Evolutionary conservation across 2,797 vertebrate genomes (phyloP), one percentile per base, ranked within the genome.

Genomic region (Schizothorax lantsangensis): DNA sequence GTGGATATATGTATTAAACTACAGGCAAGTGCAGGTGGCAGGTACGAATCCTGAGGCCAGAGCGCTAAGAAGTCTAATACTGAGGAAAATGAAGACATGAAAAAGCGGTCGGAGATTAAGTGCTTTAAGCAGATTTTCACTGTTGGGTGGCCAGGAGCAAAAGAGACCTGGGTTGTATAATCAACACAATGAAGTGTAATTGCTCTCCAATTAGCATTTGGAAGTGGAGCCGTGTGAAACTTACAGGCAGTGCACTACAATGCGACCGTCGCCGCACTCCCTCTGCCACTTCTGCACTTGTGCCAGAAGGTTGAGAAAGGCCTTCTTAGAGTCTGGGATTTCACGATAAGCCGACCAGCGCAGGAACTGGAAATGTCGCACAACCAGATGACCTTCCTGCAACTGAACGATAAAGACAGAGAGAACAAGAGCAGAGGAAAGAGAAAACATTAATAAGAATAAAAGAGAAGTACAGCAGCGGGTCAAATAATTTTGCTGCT

Each of bases 321-420:
- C 97, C 90, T 97, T 98, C 94, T 95, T 98, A 89, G 97, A 99
- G 95, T 98, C 97, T 0, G 98, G 98, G 0, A 96, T 97, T 79
- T 99, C 97, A 62, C 98, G 96, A 92, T 98, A 98, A 0, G 98
- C 96, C 0, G 98, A 98, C 98, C 98, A 99, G 85, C 97, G 96
- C 92, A 99, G 95, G 93, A 99, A 99, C 95, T 99, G 98, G 94
- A 99, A 99, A 81, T 99, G 98, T 40, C 95, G 96, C 69, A 99
- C 97, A 93, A 98, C 95, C 78, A 99, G 95, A 92, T 98, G 97
- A 54, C 98, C 97, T 87, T 99, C 98, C 95, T 99, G 97, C 85
- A 98, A 93, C 98, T 98, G 68, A 6, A 73, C 1, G 45, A 66
- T 74, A 73, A 73, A 79, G 0, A 68, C 79, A 89, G 79, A 14